These are phyloP conservation scores for Drosophila mulleri DNA, from an alignment of 2,888 invertebrate species.

Conservation along the genomic window DNA sequence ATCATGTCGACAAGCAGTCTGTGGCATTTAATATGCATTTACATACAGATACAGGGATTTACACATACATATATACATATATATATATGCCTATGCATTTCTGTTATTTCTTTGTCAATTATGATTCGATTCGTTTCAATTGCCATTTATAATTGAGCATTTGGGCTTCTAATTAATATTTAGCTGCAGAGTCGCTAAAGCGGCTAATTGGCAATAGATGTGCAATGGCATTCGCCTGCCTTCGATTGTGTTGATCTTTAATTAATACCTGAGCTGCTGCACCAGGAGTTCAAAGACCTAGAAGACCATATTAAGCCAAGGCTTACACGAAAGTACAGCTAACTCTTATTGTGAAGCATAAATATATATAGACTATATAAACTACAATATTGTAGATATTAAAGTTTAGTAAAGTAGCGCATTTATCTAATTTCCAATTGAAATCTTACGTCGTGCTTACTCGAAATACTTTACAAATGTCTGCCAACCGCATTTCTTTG, in stretches of 20 bases:
- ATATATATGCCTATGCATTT: neutral
- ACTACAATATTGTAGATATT: too few relatives aligned
- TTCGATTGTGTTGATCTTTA: neutral
- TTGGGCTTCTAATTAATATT: neutral
- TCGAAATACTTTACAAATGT: neutral
- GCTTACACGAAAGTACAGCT: too few relatives aligned
- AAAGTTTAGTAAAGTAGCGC: too few relatives aligned
- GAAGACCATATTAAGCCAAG: too few relatives aligned
- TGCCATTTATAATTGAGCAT: constrained; percentile 3
- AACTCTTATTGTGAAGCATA: too few relatives aligned
- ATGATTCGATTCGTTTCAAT: constrained; percentile 5
- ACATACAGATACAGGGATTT: neutral
- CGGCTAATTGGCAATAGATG: neutral
- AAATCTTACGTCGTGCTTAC: too few relatives aligned
- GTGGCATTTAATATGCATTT: constrained; percentile 2
- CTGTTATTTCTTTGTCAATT: constrained; percentile 2
- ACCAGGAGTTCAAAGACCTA: too few relatives aligned
- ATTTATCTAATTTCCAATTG: too few relatives aligned
- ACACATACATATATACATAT: neutral
- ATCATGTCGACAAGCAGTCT: constrained; percentile 41
- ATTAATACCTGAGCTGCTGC: neutral
- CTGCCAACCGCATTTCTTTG: neutral
- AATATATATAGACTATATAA: too few relatives aligned
- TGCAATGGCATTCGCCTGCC: neutral
- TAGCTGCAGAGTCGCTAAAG: neutral